Evolutionary conservation across 2,888 invertebrate species (phyloP), one percentile per base, ranked within the genome.

Genomic region (Amphimallon solstitiale): DNA sequence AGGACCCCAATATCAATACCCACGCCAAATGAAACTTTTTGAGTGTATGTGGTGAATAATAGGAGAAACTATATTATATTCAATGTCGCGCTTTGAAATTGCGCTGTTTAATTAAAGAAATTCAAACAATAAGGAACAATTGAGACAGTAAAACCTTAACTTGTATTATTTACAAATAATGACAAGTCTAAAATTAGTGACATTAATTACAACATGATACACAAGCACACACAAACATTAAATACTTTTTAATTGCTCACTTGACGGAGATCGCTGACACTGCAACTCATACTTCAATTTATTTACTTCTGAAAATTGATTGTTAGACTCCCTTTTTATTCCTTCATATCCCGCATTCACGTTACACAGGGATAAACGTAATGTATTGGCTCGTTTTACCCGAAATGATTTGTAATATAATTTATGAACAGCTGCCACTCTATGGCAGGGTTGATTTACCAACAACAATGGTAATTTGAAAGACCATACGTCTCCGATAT

Each of bases 391-490:
- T 10, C 56, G 38, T 59, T 59, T 64, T 35, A n/a, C 56, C 34
- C 54, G 46, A 54, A 64, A 65, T 46, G 64, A 65, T 54, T 66
- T 61, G 61, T 35, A 46, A 61, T 54, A 72, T 75, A 73, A 77
- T 77, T 77, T 74, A 77, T 77, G 76, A 71, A 71, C 74, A 68
- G 66, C 75, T 75, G 76, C 76, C 77, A 74, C 45, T 68, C 66
- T 51, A 64, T 71, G 54, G 72, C 74, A 74, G 73, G 77, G 74
- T 73, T 73, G 77, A 76, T 73, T 75, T 76, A 74, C 72, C 75
- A 75, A 76, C 74, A 75, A 77, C 77, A 75, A 76, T 75, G 70
- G 73, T 75, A 73, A 76, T 76, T 77, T 76, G 70, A 74, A 76
- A 73, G 72, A 71, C 74, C 74, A 73, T 77, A 74, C 73, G 75